Conservation (phyloP, 2,797 vertebrate species). For the Pogonophryne albipinna region DNA sequence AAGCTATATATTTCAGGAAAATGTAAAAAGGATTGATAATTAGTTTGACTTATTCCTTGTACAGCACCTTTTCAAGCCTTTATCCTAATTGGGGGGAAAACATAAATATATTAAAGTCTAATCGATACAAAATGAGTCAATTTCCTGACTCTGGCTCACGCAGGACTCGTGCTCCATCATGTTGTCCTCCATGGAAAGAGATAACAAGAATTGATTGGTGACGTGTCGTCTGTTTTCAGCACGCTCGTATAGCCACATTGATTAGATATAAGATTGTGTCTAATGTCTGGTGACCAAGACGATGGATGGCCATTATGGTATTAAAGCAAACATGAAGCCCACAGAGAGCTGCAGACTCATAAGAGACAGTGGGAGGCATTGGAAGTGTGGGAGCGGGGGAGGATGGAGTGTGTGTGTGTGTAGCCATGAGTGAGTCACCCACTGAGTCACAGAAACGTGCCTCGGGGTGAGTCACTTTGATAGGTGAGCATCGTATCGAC, state of each 20-base stretch:
- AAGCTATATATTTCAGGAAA: no score
- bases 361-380: conserved; percentile 25
- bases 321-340: background rate
- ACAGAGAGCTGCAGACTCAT: conserved; percentile 5
- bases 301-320: conserved; percentile 8
- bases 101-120: background rate
- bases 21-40: background rate
- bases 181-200: conserved; percentile 11
- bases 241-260: conserved; percentile 3
- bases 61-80: background rate
- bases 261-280: conserved; percentile 31
- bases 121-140: background rate
- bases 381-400: conserved; percentile 1
- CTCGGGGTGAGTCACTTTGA: conserved; percentile 67
- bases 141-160: background rate
- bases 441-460: conserved; percentile 64
- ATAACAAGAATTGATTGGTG: conserved; percentile 46
- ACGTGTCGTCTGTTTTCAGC: conserved; percentile 36
- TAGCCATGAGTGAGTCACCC: conserved; percentile 36
- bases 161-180: background rate
- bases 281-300: conserved; percentile 19
- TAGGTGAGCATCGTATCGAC: conserved; percentile 36
- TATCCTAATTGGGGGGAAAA: background rate
- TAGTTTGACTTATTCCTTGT: background rate
- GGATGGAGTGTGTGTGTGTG: background rate